These are phyloP conservation scores for Ondatra zibethicus DNA, from an alignment of 2,113 vertebrate genomes.

Conservation along the genomic window DNA sequence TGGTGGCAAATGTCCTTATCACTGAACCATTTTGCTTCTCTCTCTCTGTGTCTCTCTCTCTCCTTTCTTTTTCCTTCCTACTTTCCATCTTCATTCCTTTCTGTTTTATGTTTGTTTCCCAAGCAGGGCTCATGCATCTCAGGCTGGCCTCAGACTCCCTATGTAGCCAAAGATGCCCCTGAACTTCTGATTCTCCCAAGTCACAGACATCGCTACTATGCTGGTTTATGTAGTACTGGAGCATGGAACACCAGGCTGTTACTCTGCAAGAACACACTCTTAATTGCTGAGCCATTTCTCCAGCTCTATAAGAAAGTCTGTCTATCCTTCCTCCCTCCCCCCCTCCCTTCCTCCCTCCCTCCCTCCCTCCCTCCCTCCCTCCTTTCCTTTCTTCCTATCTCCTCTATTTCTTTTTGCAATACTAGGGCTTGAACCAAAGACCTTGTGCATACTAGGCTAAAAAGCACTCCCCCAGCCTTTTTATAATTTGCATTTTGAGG, in stretches of 20 bases:
- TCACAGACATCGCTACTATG: not conserved
- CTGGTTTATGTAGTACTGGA: not conserved
- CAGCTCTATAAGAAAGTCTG: not conserved
- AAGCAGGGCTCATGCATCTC: not conserved
- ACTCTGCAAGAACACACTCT: not conserved
- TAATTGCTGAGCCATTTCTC: not conserved
- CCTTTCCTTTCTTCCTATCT: too few relatives aligned
- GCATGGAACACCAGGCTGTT: not conserved
- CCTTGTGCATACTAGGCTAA: not conserved
- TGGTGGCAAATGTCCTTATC: not conserved
- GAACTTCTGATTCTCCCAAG: not conserved
- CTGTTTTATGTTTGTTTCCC: not conserved
- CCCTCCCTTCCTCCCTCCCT: too few relatives aligned
- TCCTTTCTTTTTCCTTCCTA: not conserved
- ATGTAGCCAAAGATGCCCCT: not conserved
- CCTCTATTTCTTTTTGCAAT: not conserved
- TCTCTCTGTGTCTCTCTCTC: not conserved
- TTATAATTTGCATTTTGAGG: not conserved
- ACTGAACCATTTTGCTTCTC: not conserved
- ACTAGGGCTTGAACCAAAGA: not conserved
- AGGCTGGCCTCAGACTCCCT: not conserved
- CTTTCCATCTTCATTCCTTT: not conserved
- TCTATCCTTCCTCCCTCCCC: too few relatives aligned
- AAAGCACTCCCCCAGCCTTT: not conserved
- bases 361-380: not conserved